Conservation (phyloP, 1,140 invertebrate species). For the Asbolus verrucosus region DNA sequence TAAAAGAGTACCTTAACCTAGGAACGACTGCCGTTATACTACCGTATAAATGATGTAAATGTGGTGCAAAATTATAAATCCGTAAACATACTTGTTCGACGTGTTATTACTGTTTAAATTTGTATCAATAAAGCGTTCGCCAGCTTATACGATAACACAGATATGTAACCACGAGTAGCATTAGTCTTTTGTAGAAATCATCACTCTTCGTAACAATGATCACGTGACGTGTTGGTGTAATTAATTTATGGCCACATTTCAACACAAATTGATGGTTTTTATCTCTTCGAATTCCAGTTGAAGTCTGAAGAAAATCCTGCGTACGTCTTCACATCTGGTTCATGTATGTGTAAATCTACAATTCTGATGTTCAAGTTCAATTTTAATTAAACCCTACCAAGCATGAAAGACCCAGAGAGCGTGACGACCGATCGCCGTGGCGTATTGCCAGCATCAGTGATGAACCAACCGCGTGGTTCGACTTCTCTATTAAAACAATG, state of each 20-base stretch:
- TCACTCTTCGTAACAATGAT: too few species aligned
- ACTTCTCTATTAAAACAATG: slow-evolving; percentile 27
- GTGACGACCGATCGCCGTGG: slow-evolving; percentile 47
- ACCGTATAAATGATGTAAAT: slow-evolving; percentile 36
- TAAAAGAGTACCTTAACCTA: slow-evolving; percentile 37
- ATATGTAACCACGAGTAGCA: too few species aligned
- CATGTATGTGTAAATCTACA: slow-evolving; percentile 47
- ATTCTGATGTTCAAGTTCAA: slow-evolving; percentile 51
- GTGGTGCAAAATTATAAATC: slow-evolving; percentile 35
- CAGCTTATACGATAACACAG: not conserved
- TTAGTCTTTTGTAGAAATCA: too few species aligned
- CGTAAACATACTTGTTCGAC: slow-evolving; percentile 37
- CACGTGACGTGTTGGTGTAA: too few species aligned
- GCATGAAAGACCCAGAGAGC: slow-evolving; percentile 46
- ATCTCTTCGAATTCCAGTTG: not conserved
- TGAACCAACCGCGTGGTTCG: slow-evolving; percentile 16
- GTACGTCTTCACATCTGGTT: slow-evolving; percentile 29
- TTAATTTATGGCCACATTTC: too few species aligned
- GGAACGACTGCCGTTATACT: slow-evolving; percentile 25
- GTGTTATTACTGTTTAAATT: slow-evolving; percentile 22
- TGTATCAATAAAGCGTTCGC: slow-evolving; percentile 26
- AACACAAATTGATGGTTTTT: too few species aligned
- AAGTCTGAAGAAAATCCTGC: slow-evolving; percentile 24
- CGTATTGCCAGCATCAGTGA: slow-evolving; percentile 44
- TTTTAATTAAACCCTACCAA: slow-evolving; percentile 50